Conservation (phyloP, 2,888 invertebrate genomes). For the Rhamnusium bicolor region DNA sequence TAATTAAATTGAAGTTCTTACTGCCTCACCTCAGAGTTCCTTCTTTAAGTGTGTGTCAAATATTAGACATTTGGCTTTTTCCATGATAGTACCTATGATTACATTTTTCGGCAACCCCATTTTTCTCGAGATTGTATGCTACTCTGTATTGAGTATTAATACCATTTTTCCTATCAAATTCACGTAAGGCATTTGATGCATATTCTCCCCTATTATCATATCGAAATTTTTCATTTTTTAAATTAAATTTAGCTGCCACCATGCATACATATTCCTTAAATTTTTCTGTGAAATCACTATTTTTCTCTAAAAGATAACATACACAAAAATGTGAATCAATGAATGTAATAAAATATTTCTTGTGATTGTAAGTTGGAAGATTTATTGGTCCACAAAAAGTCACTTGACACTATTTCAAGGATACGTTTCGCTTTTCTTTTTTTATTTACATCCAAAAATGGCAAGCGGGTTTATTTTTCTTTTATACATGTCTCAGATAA, state of each 20-base stretch:
- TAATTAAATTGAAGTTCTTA: background rate
- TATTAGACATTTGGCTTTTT: background rate
- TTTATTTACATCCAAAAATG: too few species aligned
- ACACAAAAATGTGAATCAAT: too few species aligned
- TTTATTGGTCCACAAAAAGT: too few species aligned
- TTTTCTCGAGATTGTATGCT: background rate
- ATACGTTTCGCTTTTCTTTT: too few species aligned
- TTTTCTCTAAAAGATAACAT: too few species aligned
- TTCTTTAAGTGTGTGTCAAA: background rate
- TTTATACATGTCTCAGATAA: conserved; percentile 49
- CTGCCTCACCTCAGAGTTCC: background rate
- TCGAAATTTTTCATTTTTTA: background rate
- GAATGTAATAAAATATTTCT: too few species aligned
- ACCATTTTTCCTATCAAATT: background rate
- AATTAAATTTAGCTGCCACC: too few species aligned
- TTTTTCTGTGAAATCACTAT: too few species aligned
- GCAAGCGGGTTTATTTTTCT: too few species aligned
- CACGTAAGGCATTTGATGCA: background rate
- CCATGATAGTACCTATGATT: background rate
- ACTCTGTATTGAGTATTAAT: background rate
- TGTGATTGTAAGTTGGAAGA: too few species aligned
- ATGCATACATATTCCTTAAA: too few species aligned
- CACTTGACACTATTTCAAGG: too few species aligned
- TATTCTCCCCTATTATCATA: background rate
- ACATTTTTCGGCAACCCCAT: background rate